Evolutionary conservation across 2,888 invertebrate species (phyloP), one percentile per base, ranked within the genome.

Genomic region (Cantharis lateralis): DNA sequence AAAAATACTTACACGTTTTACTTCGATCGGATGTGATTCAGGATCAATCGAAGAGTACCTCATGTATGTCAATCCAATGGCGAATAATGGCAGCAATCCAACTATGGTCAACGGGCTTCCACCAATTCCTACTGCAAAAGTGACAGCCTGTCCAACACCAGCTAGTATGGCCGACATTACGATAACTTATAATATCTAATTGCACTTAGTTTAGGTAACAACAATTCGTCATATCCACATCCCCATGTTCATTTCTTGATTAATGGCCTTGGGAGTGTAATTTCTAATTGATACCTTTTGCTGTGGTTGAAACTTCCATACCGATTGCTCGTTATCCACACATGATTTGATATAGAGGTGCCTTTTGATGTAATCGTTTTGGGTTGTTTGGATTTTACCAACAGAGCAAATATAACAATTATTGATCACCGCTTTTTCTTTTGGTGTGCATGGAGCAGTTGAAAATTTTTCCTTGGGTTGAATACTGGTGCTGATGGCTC

Each of bases 1-100:
- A 24, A 24, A 24, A 24, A 24, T 20, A 24, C 91, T 92, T 89
- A 95, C 95, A 89, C 92, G 89, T 87, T 90, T 90, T 78, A 93
- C 91, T 87, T 95, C 93, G 82, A 91, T 90, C 75, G 94, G 92
- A 86, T 93, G 93, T 26, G 93, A 93, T 88, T 96, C 96, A 78
- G 96, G 96, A 89, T 96, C 96, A 84, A 92, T 91, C 85, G 92
- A 92, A 87, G 93, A 92, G 89, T 96, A 96, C 85, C 93, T 92
- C 90, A 94, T 93, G 87, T 93, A 93, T 83, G 95, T 93, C 87
- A 95, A 90, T 84, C 95, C 95, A 82, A 95, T 92, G 80, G 95
- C 94, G 87, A 96, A 90, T 83, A 96, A 91, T 83, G 96, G 95
- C 87, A 96, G 92, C 88, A 96, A 90, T 83, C 95, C 92, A 87